A percentile compares a stretch with the other conserved stretches of the same genome.
Evolutionary conservation across 2,888 invertebrate genomes (phyloP).

Genomic region (Antheraea yamamai): DNA sequence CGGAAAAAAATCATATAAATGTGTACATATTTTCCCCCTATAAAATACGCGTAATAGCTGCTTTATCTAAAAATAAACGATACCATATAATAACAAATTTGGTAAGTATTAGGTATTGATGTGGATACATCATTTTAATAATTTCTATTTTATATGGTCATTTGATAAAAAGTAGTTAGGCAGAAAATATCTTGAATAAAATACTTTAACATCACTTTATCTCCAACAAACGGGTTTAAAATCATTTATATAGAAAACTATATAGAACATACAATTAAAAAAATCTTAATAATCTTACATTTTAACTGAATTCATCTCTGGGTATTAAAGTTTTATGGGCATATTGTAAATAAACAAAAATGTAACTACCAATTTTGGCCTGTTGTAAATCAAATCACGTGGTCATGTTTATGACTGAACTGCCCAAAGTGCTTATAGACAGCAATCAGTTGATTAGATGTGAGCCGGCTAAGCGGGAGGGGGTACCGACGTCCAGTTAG

Average conservation of each 20-base stretch:
- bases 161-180: too few species aligned
- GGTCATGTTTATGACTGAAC: constrained; percentile 56
- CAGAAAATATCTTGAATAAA: too few species aligned
- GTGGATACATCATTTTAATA: too few species aligned
- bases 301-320: not conserved
- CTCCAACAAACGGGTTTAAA: too few species aligned
- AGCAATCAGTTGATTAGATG: constrained; percentile 65
- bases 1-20: too few species aligned
- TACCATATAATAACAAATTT: too few species aligned
- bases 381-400: constrained; percentile 48
- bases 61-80: too few species aligned
- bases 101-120: too few species aligned
- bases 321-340: not conserved
- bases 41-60: too few species aligned
- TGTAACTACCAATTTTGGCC: not conserved
- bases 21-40: too few species aligned
- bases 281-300: not conserved
- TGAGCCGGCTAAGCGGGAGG: constrained; percentile 44
- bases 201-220: too few species aligned
- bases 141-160: too few species aligned
- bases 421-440: constrained; percentile 40
- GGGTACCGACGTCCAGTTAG: constrained; percentile 63
- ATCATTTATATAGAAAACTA: not conserved
- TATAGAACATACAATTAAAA: not conserved
- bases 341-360: not conserved